Base-by-base conservation (phyloP, 64 coral and sea anemone species). In the Trachythela sp. region DNA sequence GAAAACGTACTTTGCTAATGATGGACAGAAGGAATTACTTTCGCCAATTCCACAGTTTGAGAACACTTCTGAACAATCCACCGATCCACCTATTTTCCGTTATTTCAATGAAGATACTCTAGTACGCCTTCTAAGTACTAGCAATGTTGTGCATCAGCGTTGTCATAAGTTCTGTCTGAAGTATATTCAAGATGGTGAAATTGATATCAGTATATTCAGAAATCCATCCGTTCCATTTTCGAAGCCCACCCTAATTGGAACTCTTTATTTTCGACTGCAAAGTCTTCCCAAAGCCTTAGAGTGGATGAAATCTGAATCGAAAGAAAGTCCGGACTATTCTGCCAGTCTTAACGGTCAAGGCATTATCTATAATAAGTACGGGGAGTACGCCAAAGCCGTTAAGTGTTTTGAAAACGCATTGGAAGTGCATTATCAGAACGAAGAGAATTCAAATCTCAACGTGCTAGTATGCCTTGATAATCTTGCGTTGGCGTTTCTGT, bases 1-100 rank as follows among this genome's bases (percentile, higher is more conserved):
- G 9, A 80, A 80, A 80, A 80, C 75, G 75, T 80, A 80, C 75
- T 22, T 80, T 17, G 14, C 32, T 15, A 80, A 80, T 80, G 33
- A 22, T 34, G 37, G 75, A 30, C 75, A 80, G 20, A 80, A 80
- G 13, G 75, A 80, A 2, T 17, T 80, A 34, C 30, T 80, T 36
- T 80, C 75, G 8, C 15, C 75, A 29, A 4, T 80, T 80, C 75
- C 75, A 29, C 13, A 80, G 26, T 20, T 30, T 17, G 27, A 0
- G 9, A 37, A 9, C 37, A 29, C 20, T 29, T 15, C 37, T 15
- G 26, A 0, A 2, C 13, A 64, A n/a, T 15, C 26, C 1, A 35
- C 20, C 8, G 75, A 35, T 3, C 37, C 37, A 17, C 30, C 31
- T 1, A 37, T 80, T 18, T 80, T 37, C 33, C 75, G 33, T 13